Percentiles rank a stretch among this genome's conserved stretches.
Evolutionary conservation across 2,888 invertebrate genomes (phyloP).

Genomic region (Scaptomyza parva): DNA sequence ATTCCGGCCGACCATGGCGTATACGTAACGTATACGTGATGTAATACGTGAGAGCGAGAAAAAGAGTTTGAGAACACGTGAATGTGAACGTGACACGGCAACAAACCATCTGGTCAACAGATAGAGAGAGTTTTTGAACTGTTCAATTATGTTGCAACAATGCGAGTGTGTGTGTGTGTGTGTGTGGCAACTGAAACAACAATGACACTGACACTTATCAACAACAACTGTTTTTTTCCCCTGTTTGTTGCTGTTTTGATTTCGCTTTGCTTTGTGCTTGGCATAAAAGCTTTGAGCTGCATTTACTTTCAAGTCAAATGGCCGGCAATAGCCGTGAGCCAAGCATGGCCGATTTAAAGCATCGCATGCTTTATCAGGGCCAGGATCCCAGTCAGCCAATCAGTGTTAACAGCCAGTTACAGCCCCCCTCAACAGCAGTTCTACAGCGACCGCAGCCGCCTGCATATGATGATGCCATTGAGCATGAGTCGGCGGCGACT

Average conservation of each 20-base stretch:
- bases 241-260: neutral
- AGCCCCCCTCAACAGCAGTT: neutral
- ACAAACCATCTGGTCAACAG: neutral
- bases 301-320: constrained; percentile 17
- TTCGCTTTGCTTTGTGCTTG: neutral
- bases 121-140: neutral
- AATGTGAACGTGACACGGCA: constrained; percentile 7
- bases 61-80: neutral
- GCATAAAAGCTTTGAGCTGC: constrained; percentile 27
- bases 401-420: too few species aligned
- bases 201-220: constrained; percentile 11
- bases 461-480: constrained; percentile 49
- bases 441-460: constrained; percentile 37
- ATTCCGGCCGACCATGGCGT: constrained; percentile 22
- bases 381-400: constrained; percentile 45
- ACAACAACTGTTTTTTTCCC: constrained; percentile 38
- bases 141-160: constrained; percentile 6
- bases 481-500: neutral
- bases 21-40: constrained; percentile 33
- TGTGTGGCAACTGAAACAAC: constrained; percentile 31
- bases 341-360: constrained; percentile 57
- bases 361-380: constrained; percentile 62
- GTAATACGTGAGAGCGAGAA: neutral
- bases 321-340: neutral
- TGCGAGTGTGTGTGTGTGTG: too few species aligned